These are phyloP conservation scores for Rhinichthys osculus DNA, from an alignment of 2,797 vertebrate species.

Conservation along the genomic window DNA sequence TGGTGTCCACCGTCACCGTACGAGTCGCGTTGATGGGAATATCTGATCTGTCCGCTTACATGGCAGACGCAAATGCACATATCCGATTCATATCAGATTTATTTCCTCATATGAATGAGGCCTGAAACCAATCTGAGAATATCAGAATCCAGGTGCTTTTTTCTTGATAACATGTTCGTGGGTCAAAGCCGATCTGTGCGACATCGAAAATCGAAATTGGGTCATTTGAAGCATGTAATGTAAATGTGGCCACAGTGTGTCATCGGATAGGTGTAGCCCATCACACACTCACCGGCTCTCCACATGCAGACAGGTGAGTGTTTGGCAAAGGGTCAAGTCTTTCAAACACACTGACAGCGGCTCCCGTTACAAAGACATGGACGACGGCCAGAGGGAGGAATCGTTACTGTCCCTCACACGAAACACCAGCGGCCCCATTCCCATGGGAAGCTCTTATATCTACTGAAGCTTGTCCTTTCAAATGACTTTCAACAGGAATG, in stretches of 20 bases:
- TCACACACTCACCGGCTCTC: not conserved
- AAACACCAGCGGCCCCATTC: not conserved
- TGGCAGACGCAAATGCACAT: not conserved
- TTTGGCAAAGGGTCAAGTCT: slow-evolving; percentile 35
- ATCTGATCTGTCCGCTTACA: not conserved
- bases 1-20: not conserved
- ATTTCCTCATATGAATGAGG: not conserved
- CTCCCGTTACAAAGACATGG: slow-evolving; percentile 49
- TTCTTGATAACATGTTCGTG: not conserved
- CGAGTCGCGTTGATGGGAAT: not conserved
- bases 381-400: slow-evolving; percentile 49
- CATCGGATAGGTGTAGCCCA: not conserved
- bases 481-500: not conserved
- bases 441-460: slow-evolving; percentile 10
- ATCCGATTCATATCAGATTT: not conserved
- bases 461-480: not conserved
- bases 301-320: not conserved
- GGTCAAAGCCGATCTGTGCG: not conserved
- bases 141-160: not conserved
- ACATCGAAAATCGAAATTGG: not conserved
- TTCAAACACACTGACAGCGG: slow-evolving; percentile 15
- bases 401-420: slow-evolving; percentile 28
- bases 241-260: not conserved
- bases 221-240: not conserved
- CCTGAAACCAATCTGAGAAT: not conserved